Evolutionary conservation across 53 echinoderm and acorn worm genomes (phyloP), one percentile per base, ranked within the genome.

Genomic region (Crossaster papposus): DNA sequence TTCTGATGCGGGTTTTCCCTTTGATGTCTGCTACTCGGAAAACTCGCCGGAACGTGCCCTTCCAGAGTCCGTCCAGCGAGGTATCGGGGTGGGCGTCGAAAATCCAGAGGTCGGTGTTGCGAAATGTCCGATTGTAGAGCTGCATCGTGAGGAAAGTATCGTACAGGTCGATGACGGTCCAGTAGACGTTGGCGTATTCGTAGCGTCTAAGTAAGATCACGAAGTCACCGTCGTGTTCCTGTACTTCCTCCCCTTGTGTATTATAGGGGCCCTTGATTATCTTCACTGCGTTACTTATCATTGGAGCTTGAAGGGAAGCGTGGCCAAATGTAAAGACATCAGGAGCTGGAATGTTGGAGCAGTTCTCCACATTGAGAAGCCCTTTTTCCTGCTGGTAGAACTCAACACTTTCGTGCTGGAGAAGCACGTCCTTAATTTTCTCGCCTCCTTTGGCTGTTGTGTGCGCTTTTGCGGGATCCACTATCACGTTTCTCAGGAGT

Each of bases 151-250:
- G 89, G 81, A 89, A 89, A 18, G 81, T 36, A 70, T 89, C 51
- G 54, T 89, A 89, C 37, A 89, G 62, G 77, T 89, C 89, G 30
- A 80, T 89, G 70, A 89, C 89, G 9, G 89, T 89, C 89, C 89
- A 89, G 81, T 89, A 89, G 8, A 89, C 89, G 24, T 89, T 89
- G 38, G 89, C 89, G 17, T 89, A 89, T 53, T 89, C 89, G 10
- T 30, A 80, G 51, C 89, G 89, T 13, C 70, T 81, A 11, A 89
- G 77, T 29, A 81, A 51, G n/a, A 89, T 89, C 23, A 89, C 89
- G 81, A 89, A 89, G 33, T 89, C 89, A 52, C 89, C 70, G 9
- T 89, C 81, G 53, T 89, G 80, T 70, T 80, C 23, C 2, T 68
- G 72, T 51, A 70, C 80, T 82, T 22, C 44, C 10, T 58, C 36